These are phyloP conservation scores for Peromyscus nudipes DNA, from an alignment of 2,797 vertebrate genomes.

Conservation along the genomic window DNA sequence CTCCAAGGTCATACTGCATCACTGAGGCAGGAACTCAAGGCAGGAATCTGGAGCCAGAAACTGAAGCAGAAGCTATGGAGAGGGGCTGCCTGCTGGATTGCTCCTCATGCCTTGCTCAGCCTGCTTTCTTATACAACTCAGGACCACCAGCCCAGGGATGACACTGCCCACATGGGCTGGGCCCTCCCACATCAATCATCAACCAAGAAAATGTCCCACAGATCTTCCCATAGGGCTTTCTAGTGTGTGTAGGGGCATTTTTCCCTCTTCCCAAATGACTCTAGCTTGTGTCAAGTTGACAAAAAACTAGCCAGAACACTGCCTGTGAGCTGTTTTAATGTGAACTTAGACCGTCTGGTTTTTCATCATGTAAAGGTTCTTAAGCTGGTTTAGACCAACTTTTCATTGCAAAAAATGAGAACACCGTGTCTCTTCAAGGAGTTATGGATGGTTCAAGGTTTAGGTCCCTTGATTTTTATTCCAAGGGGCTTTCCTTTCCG, in stretches of 20 bases:
- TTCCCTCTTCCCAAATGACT: not conserved
- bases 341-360: not conserved
- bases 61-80: not conserved
- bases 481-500: not conserved
- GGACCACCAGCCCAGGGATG: not conserved
- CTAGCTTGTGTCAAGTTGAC: not conserved
- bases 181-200: not conserved
- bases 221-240: not conserved
- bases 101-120: not conserved
- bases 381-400: not conserved
- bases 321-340: not conserved
- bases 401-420: not conserved
- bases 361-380: not conserved
- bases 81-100: not conserved
- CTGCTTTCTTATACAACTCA: not conserved
- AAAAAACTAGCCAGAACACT: not conserved
- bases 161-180: not conserved
- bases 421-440: not conserved
- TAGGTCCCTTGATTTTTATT: not conserved
- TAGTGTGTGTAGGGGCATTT: too few relatives aligned
- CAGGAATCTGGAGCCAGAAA: too few relatives aligned
- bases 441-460: not conserved
- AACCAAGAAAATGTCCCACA: not conserved
- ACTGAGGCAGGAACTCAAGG: not conserved
- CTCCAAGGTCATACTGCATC: too few relatives aligned